Conservation (phyloP, 2,113 vertebrate species). For the Marmota monax region DNA sequence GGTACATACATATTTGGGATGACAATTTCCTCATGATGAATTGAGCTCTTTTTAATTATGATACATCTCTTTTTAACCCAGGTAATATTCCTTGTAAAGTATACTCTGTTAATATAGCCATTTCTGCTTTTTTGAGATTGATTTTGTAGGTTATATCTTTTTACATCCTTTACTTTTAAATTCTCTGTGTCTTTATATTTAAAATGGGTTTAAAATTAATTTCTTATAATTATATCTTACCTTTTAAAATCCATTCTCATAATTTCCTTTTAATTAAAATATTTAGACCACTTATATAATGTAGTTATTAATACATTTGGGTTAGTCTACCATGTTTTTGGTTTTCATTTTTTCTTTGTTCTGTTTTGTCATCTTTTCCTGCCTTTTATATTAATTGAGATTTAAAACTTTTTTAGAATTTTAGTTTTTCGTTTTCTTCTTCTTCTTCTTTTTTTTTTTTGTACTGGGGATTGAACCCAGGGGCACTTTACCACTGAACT, state of each 20-base stretch:
- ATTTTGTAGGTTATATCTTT: neutral
- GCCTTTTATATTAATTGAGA: neutral
- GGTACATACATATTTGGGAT: neutral
- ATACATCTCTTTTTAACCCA: neutral
- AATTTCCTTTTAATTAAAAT: neutral
- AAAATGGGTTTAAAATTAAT: neutral
- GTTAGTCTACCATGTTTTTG: neutral
- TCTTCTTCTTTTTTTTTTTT: too few species aligned
- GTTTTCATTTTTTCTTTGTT: neutral
- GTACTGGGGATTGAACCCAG: too few species aligned
- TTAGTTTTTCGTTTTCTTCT: neutral
- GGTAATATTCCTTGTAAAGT: neutral
- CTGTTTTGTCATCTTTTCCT: neutral
- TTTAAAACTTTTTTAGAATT: neutral
- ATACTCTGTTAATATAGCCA: neutral
- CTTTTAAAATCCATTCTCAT: neutral
- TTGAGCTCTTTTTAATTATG: neutral
- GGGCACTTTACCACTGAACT: neutral
- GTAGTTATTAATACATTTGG: neutral
- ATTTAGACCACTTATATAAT: neutral
- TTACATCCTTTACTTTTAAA: neutral
- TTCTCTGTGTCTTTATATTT: neutral
- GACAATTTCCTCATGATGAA: neutral
- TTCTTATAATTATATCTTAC: neutral
- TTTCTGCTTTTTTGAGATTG: neutral